Evolutionary conservation across 2,113 vertebrate species (phyloP), one percentile per base, ranked within the genome.

Genomic region (Pica pica): DNA sequence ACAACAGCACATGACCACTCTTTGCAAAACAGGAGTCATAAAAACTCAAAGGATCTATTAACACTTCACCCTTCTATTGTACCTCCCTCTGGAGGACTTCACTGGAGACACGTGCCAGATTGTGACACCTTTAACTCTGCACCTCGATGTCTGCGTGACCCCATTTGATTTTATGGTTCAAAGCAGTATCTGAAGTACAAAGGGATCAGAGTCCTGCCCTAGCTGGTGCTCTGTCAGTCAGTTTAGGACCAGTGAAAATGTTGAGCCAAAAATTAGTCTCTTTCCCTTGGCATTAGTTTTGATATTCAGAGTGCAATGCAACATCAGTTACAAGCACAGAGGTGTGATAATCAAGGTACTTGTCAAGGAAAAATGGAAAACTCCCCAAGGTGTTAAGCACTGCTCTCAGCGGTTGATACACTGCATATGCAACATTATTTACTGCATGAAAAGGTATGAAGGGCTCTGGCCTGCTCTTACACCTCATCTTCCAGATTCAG

Each of bases 11-110:
- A 31, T n/a, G n/a, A 84, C 24, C 26, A 21, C 16, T 21, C 42
- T 68, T 77, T 81, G 73, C 81, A 92, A 90, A 81, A 46, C 56
- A 78, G n/a, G 41, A 93, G 52, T 49, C 44, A 52, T 90, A 81
- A 87, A 89, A 89, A 22, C 16, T 31, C 60, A 39, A 46, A 79
- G 49, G 50, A 86, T 28, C 60, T 60, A 71, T 60, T 81, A 81
- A 78, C 35, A 60, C 16, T 81, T 94, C 65, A 70, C 22, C 39
- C 21, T 53, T 74, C 35, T 35, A 16, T 41, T 90, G 33, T 11
- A 63, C 47, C 50, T 83, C 56, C 64, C 79, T 82, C 76, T 57
- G 42, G 28, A 90, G 55, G 37, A 61, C 46, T 90, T 88, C 47
- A 17, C 56, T 52, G 68, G 21, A 81, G 24, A 60, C 55, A 37